Evolutionary conservation across 2,113 vertebrate genomes (phyloP), one percentile per base, ranked within the genome.

Genomic region (Triplophysa dalaica): DNA sequence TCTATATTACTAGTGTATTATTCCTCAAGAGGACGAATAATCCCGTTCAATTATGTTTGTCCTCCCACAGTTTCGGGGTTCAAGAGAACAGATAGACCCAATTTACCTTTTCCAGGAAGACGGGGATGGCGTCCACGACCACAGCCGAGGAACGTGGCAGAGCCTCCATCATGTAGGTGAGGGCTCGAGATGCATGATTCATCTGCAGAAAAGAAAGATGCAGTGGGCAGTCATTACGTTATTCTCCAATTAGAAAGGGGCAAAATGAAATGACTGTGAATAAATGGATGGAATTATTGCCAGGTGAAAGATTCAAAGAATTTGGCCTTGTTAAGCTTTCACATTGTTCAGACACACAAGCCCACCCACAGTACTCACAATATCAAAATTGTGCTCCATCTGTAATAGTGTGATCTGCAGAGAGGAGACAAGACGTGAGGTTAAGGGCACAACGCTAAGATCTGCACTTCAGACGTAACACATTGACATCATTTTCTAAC

Each of bases 131-230:
- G 87, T 99, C 98, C 16, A 99, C 97, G 29, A 99, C 98, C 70
- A 99, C 98, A 82, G 98, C 98, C 81, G 98, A 99, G 26, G 98
- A 99, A 41, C 97, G 94, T 52, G 98, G 98, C 87, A 99, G 94
- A 26, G 98, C 98, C 93, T 99, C 98, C 98, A 99, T 99, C 97
- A 99, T 99, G 17, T 99, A 99, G 0, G 98, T 99, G 92, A 99
- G 95, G 86, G 98, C 98, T 85, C 98, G 95, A 81, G 97, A 99
- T 3, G 97, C 98, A 79, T 99, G 98, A 89, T 99, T 99, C 98
- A 99, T 99, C 97, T 99, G 86, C 65, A 83, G 19, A 52, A 38
- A 16, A 43, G 8, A 67, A 22, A 70, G 26, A 70, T 8, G 50
- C 2, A 14, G 86, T 87, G 81, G 16, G 86, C 0, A 70, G 0